Conservation (phyloP, 2,888 invertebrate species). For the Clanis bilineata region DNA sequence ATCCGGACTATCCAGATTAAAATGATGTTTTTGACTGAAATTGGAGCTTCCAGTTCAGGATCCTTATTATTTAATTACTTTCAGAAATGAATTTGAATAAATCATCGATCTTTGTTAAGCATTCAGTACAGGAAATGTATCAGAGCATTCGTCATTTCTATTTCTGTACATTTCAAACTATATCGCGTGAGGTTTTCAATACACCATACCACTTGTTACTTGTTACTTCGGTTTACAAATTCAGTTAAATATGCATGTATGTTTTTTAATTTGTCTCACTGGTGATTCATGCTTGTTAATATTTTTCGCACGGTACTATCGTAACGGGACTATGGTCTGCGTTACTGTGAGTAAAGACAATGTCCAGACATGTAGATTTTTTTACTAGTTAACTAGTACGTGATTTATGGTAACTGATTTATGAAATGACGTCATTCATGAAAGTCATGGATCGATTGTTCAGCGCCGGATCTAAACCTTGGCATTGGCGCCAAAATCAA, state of each 20-base stretch:
- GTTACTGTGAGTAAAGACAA: conserved; percentile 1
- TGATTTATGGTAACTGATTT: no score
- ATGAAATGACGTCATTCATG: no score
- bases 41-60: no score
- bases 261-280: background rate
- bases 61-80: no score
- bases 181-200: background rate
- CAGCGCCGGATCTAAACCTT: no score
- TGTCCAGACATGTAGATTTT: background rate
- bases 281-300: conserved; percentile 4
- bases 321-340: background rate
- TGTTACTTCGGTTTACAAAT: no score
- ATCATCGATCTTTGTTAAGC: background rate
- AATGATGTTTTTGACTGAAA: no score
- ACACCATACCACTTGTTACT: no score
- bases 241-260: background rate
- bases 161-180: background rate
- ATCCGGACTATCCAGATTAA: no score
- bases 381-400: background rate
- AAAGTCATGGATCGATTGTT: no score
- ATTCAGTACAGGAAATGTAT: background rate
- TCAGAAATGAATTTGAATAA: no score
- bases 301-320: background rate
- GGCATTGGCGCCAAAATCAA: no score
- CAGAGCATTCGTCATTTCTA: background rate